Percentiles rank a stretch among this genome's conserved stretches.
These are phyloP conservation scores for Penaeus monodon DNA, from an alignment of 2,888 invertebrate genomes.

Conservation along the genomic window DNA sequence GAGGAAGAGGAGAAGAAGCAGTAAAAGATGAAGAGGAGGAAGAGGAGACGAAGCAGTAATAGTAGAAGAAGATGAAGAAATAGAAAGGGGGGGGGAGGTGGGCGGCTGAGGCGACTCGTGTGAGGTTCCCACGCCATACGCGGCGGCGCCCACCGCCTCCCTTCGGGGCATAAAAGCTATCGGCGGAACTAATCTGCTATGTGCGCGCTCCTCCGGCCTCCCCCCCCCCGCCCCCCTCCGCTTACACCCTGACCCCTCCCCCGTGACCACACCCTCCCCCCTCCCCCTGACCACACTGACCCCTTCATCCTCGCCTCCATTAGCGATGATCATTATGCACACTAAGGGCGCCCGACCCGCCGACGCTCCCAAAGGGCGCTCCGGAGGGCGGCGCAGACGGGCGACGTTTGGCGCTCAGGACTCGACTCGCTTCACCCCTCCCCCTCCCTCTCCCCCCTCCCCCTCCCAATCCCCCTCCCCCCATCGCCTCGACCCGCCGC, in stretches of 20 bases:
- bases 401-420: no score
- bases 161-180: conserved; percentile 32
- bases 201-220: conserved; percentile 25
- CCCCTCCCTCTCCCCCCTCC: no score
- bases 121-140: conserved; percentile 41
- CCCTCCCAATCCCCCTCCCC: no score
- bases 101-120: conserved; percentile 1
- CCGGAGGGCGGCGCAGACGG: no score
- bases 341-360: background rate
- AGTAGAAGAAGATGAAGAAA: no score
- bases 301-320: background rate
- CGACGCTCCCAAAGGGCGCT: background rate
- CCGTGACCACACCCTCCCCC: background rate
- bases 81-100: background rate
- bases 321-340: background rate
- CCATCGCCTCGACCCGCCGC: no score
- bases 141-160: conserved; percentile 34
- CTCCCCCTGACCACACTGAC: background rate
- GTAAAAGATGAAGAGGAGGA: no score
- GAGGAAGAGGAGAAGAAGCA: no score
- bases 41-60: no score
- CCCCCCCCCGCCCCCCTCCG: background rate
- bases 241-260: background rate
- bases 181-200: conserved; percentile 52
- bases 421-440: no score